Evolutionary conservation across 2,113 vertebrate genomes (phyloP).

Genomic region (Solea solea): DNA sequence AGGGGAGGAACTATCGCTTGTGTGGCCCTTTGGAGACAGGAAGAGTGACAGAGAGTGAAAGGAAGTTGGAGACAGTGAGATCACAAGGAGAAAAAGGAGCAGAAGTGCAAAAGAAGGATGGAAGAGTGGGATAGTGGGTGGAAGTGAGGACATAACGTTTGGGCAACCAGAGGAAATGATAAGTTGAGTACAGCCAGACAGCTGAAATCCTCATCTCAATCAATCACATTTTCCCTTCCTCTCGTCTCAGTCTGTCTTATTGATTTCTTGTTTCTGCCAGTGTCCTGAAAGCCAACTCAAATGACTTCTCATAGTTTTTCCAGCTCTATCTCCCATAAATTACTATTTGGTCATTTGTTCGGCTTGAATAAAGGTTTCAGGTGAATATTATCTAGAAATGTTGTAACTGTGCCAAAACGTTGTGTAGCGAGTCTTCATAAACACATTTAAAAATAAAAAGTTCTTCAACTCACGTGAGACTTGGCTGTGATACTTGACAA

Average conservation of each 20-base stretch:
- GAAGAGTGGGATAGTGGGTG: neutral
- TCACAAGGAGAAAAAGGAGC: neutral
- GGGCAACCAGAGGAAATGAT: conserved; percentile 54
- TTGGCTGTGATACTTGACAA: no score
- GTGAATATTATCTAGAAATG: neutral
- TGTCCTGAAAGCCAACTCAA: conserved; percentile 64
- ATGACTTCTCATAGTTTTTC: conserved; percentile 60
- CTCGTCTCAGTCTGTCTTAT: conserved; percentile 70
- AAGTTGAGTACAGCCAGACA: conserved; percentile 62
- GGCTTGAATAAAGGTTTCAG: conserved; percentile 7
- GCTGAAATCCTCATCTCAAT: conserved; percentile 69
- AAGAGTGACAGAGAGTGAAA: conserved; percentile 11
- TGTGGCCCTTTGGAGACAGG: conserved; percentile 39
- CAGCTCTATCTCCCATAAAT: conserved; percentile 36
- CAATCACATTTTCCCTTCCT: conserved; percentile 70
- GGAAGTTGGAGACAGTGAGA: conserved; percentile 2
- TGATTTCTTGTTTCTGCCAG: conserved; percentile 71
- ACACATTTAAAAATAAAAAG: no score
- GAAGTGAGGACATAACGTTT: conserved; percentile 20
- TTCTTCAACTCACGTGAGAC: no score
- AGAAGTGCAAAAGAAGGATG: conserved; percentile 11
- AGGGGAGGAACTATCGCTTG: conserved; percentile 24
- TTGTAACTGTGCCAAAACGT: neutral
- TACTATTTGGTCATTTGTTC: conserved; percentile 36
- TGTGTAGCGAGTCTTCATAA: no score